Percentiles rank a stretch among this genome's conserved stretches.
Conservation (phyloP, 2,113 vertebrate species). For the Lepus timidus region DNA sequence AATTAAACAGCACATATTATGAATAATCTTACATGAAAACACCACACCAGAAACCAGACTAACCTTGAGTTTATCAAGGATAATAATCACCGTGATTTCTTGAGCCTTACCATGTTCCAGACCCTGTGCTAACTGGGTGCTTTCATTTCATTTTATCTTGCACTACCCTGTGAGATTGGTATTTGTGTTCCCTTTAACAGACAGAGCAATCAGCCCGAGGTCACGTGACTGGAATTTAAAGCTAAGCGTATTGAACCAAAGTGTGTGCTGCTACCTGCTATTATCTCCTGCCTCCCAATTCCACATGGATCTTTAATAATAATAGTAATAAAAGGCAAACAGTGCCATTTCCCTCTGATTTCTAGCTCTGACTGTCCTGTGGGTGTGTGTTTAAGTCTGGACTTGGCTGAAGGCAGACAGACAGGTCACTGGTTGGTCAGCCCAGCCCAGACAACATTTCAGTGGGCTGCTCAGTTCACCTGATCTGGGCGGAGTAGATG, state of each 20-base stretch:
- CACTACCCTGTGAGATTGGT: background rate
- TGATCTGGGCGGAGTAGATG: background rate
- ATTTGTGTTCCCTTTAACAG: background rate
- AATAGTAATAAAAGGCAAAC: background rate
- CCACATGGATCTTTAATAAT: background rate
- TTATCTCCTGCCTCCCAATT: background rate
- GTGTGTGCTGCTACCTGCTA: background rate
- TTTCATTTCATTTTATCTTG: background rate
- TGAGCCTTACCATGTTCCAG: background rate
- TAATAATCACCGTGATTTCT: background rate
- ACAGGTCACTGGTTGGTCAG: background rate
- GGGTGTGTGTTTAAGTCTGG: background rate
- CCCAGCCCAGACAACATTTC: accelerated
- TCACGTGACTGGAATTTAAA: background rate
- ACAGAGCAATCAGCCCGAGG: background rate
- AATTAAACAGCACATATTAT: background rate
- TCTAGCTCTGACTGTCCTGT: background rate
- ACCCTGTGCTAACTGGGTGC: background rate
- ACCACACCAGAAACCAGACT: background rate
- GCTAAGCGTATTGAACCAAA: background rate
- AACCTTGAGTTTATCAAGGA: background rate
- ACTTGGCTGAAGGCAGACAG: background rate
- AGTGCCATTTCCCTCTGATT: background rate
- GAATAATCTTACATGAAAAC: background rate
- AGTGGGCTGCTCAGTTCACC: accelerated